phyloP scores from a whole-genome alignment of 2,888 invertebrate species.

The Nemoura dubitans region DNA sequence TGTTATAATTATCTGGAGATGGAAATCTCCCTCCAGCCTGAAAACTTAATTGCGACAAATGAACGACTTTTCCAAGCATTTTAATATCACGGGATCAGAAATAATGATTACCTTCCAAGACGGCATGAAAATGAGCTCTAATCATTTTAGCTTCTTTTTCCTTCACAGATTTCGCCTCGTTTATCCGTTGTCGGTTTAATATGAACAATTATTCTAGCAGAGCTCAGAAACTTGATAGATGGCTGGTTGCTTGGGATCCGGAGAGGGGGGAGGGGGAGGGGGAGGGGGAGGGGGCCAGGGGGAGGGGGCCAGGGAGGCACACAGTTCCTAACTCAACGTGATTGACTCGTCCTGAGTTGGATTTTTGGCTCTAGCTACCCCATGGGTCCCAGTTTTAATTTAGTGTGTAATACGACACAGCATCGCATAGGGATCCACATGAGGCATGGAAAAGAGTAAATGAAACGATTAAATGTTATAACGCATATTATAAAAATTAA shows the following conservation, averaged over 20 bases:
- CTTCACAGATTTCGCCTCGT: neutral
- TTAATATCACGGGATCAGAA: constrained; percentile 12
- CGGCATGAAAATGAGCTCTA: neutral
- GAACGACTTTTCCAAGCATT: neutral
- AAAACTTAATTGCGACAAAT: constrained; percentile 12
- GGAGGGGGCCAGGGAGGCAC: too few relatives aligned
- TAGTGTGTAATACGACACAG: too few relatives aligned
- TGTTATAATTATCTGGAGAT: constrained; percentile 5
- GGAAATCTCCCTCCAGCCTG: constrained; percentile 7
- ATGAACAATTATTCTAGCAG: neutral
- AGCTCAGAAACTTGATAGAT: neutral
- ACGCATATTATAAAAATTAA: too few relatives aligned
- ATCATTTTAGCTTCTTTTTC: constrained; percentile 5
- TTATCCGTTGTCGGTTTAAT: neutral
- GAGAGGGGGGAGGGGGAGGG: too few relatives aligned
- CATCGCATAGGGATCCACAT: too few relatives aligned
- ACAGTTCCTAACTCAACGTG: neutral
- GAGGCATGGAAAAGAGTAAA: too few relatives aligned
- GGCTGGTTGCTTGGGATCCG: neutral
- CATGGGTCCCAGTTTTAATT: too few relatives aligned
- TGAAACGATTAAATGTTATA: too few relatives aligned
- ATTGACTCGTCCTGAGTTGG: neutral
- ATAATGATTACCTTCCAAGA: neutral
- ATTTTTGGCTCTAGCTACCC: too few relatives aligned
- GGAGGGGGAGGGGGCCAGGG: too few relatives aligned